Evolutionary conservation across 2,888 invertebrate species (phyloP), one percentile per base, ranked within the genome.

Genomic region (Sinhomidia bicolor): DNA sequence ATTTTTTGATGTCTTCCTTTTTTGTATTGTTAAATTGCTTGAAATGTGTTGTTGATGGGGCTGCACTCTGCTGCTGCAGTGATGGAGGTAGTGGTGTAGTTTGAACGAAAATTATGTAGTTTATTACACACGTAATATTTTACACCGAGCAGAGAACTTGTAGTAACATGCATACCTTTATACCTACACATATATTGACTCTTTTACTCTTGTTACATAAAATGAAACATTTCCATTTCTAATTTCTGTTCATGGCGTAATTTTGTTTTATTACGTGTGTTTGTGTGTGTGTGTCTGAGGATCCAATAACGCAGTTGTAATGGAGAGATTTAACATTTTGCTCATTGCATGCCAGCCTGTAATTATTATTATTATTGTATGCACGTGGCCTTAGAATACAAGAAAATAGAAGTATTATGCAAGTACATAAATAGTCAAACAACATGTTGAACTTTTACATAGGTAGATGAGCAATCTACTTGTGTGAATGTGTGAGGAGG

Each of bases 1-100:
- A n/a, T n/a, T n/a, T n/a, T n/a, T n/a, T 68, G 68, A 68, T 68
- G 68, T 68, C 68, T 68, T 68, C 68, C 68, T 68, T 68, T 68
- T 68, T 36, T 68, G n/a, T 41, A 68, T 36, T 36, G 7, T 32
- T 68, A 68, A 68, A 62, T 60, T 1, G 41, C n/a, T 68, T 41
- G 4, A 6, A 32, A 26, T 65, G 26, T 60, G 26, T 12, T 17
- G 3, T 54, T 65, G n/a, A n/a, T n/a, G n/a, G n/a, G n/a, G n/a
- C n/a, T n/a, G n/a, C n/a, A n/a, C n/a, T n/a, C n/a, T n/a, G 65
- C n/a, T 32, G 68, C 20, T 17, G 41, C 6, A 60, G 26, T 26
- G 29, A 32, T 62, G 32, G 47, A 23, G 14, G 68, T 60, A 26
- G 60, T 23, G 26, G 9, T 9, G 3, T 47, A 47, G 47, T n/a